Conservation (phyloP, 2,797 vertebrate species). For the Melanotaenia maccullochi region DNA sequence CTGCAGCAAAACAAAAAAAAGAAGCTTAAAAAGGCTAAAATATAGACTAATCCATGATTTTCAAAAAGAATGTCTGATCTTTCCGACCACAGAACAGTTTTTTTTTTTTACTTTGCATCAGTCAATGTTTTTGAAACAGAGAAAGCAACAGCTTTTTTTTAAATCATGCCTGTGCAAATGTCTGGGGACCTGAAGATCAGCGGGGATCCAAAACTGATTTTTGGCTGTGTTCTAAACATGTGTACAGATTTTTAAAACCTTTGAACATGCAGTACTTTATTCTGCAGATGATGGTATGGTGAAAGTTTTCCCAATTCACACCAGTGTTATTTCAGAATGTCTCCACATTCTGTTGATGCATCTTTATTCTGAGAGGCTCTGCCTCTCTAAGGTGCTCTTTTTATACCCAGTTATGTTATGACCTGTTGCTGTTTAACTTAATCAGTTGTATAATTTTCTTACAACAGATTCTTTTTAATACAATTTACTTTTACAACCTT, state of each 20-base stretch:
- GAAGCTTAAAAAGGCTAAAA: neutral
- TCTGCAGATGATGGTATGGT: neutral
- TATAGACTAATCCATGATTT: neutral
- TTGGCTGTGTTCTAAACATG: no score
- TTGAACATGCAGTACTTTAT: neutral
- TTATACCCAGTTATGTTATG: neutral
- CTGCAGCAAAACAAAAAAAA: conserved; percentile 72
- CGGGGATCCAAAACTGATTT: no score
- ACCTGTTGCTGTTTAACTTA: neutral
- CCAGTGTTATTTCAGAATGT: neutral
- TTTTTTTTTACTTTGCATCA: neutral
- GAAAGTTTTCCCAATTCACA: neutral
- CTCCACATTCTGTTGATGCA: neutral
- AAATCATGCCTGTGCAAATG: no score
- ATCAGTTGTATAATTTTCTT: neutral
- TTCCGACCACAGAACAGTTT: neutral
- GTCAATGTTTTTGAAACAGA: neutral
- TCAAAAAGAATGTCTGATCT: neutral
- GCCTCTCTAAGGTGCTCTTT: neutral
- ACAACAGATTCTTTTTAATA: neutral
- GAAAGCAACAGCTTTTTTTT: no score
- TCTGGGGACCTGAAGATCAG: no score
- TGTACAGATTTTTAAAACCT: no score
- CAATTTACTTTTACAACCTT: neutral
- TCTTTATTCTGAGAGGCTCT: neutral